A percentile compares a stretch with the other conserved stretches of the same genome.
These are phyloP conservation scores for Dascyllus trimaculatus DNA, from an alignment of 2,113 vertebrate genomes.

Conservation along the genomic window DNA sequence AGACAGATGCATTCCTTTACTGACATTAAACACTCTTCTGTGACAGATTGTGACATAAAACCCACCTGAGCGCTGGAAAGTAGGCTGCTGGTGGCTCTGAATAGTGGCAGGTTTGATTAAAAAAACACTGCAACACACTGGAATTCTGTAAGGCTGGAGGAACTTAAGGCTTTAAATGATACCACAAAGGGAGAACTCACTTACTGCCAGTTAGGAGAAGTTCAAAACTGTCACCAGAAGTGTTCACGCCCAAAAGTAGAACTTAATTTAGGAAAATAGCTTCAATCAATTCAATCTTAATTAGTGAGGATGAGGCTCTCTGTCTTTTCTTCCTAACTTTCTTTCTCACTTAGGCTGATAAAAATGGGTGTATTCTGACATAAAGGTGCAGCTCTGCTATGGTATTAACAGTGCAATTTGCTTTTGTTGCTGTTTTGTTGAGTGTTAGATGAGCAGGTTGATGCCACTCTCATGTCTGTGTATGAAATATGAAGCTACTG, in stretches of 20 bases:
- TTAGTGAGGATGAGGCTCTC: not conserved
- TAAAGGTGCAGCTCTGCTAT: no score
- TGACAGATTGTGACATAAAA: conserved; percentile 3
- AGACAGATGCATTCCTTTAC: conserved; percentile 27
- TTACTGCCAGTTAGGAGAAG: not conserved
- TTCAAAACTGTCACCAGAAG: not conserved
- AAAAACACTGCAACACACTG: no score
- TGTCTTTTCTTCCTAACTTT: not conserved
- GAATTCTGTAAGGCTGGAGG: no score
- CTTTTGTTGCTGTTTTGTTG: no score
- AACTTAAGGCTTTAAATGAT: not conserved
- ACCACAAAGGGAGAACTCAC: not conserved
- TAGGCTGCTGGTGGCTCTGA: not conserved
- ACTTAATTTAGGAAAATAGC: not conserved
- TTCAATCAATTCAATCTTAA: conserved; percentile 7
- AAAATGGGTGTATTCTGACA: not conserved
- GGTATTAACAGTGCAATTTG: no score
- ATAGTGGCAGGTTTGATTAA: not conserved
- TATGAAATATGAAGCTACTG: no score
- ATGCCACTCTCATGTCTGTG: no score
- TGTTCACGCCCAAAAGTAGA: not conserved
- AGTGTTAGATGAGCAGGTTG: no score
- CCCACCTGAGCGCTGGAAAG: not conserved
- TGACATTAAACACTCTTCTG: conserved; percentile 7
- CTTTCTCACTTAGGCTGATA: not conserved